Base-by-base conservation (phyloP, 2,888 invertebrate species). In the Drosophila picticornis region DNA sequence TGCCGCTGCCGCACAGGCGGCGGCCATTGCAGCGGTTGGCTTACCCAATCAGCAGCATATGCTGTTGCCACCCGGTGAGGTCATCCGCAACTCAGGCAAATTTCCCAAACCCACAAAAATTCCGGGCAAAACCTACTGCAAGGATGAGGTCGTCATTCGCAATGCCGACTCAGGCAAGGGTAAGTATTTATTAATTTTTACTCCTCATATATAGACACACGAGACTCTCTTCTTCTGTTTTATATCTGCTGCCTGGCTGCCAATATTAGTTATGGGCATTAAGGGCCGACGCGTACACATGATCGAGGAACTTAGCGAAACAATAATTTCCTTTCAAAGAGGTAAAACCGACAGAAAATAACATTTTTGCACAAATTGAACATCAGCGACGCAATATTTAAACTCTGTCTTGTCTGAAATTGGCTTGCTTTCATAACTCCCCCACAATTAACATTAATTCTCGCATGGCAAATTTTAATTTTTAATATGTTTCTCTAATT, bases 261-360 rank as follows among this genome's bases (percentile, higher is more conserved):
- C 48, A 52, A 57, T 64, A 63, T 78, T 79, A 98, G 98, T 98
- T 95, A 98, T 98, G 98, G 98, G 98, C 95, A 98, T 98, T 96
- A 98, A 98, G 95, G 99, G 99, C 94, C 96, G 98, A 93, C 96
- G 99, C 94, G 98, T 99, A 94, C 98, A 98, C 95, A 98, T 98
- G 96, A 99, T 99, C 94, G 99, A 99, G 95, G 98, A 98, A 95
- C 96, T 99, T 94, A 98, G 98, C 95, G 98, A 98, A 95, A 98
- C 98, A 93, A 98, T 99, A 94, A 98, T 99, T 95, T 98, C 98
- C 94, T 99, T 99, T 96, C 98, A 99, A 96, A 96, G 98, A 98
- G 98, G 98, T 98, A 97, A 80, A 75, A 61, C 50, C 52, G 58
- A 40, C 43, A n/a, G 52, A 22, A 22, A 46, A 46, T 29, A 25